Base-by-base conservation (phyloP, 92 coral and sea anemone genomes). In the Montipora capitata region DNA sequence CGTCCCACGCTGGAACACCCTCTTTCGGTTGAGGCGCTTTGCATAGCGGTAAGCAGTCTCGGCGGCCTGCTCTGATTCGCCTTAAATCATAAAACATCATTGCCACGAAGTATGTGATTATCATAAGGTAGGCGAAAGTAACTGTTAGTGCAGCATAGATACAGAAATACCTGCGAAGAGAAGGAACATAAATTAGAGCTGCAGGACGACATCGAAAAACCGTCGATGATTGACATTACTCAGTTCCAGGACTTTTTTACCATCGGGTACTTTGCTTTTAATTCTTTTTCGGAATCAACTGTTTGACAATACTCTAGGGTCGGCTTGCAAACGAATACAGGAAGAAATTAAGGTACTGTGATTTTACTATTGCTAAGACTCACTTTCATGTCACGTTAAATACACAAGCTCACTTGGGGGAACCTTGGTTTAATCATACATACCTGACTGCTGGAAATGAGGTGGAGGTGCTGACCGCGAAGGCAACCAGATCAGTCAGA, bases 401-500 rank as follows among this genome's bases (percentile, higher is more conserved):
- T 27, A 27, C 35, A 27, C 35, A 27, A 27, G 35, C 35, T 27
- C 35, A 27, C 35, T 0, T 27, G 35, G 35, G 35, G 35, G 35
- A 27, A 27, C 35, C 35, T 27, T 27, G 35, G 35, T 27, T 27
- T 27, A 27, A 27, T 27, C 35, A 27, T 27, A 27, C 90, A 27
- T 27, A 92, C 76, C 82, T 91, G 18, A 96, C 88, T 10, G 98
- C 93, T 40, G 96, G 96, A 15, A 96, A 93, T 78, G 92, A 82
- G 0, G 99, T 86, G 40, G 98, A 92, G 18, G 98, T 95, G 49
- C 99, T 96, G n/a, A 96, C 96, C 4, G 94, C 92, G 49, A 95
- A 96, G 11, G 99, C 99, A 51, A 94, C 96, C 14, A 96, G 86
- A 71, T 96, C 98, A 3, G 99, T 96, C 77, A 95, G 57, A 14